Evolutionary conservation across 2,113 vertebrate genomes (phyloP), one percentile per base, ranked within the genome.

Genomic region (Pycnonotus jocosus): DNA sequence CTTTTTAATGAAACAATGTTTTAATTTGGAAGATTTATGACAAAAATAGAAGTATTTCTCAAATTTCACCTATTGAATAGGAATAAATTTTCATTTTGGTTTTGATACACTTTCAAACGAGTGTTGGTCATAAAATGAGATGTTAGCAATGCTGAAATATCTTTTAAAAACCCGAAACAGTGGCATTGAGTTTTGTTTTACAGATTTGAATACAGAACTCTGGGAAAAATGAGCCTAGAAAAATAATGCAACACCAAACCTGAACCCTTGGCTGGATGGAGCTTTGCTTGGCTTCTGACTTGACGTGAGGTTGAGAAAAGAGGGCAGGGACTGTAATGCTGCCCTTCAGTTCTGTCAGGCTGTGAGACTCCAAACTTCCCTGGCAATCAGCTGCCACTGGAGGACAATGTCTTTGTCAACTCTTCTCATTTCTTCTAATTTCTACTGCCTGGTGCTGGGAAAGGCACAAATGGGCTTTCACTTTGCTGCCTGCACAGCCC

Each of bases 121-220:
- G 13, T 35, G 2, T 24, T 68, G 21, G 27, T 73, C 24, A 70
- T 48, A 51, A 61, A 86, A 53, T 57, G 6, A 84, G 23, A n/a
- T 25, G 12, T 48, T 72, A 27, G 10, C 30, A 70, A 24, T 15
- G 20, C 7, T 56, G 23, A 47, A 64, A 64, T 54, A 22, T 28
- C 22, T 37, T 45, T 37, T 0, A 38, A 45, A 73, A 73, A 15
- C 23, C 28, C 1, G 0, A 28, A 64, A 28, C 19, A 27, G n/a
- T 18, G 23, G 19, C 15, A 15, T 1, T 40, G 11, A 28, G n/a
- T 45, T 48, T 40, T 2, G 2, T 54, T 92, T 89, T 37, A 28
- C 31, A 56, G 28, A 13, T 77, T 51, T 89, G 50, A 81, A 44
- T 30, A 28, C 19, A 35, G 53, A 76, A 8, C 31, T 89, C 27